Evolutionary conservation across 1,140 invertebrate genomes (phyloP).

Genomic region (Caligus rogercresseyi): DNA sequence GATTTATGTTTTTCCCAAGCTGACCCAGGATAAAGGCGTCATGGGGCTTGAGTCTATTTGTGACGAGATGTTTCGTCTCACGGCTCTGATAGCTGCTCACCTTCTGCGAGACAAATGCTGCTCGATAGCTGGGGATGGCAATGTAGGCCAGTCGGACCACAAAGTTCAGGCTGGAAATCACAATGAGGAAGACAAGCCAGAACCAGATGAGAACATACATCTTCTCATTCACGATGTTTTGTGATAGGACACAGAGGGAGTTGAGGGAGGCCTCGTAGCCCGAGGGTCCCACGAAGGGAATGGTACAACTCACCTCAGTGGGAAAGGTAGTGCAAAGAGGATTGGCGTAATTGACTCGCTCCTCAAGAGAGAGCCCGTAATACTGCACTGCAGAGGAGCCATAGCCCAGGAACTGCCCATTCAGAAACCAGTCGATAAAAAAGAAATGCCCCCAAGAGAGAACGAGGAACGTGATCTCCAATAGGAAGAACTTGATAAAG

Average conservation of each 20-base stretch:
- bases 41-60: neutral
- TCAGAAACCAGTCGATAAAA: neutral
- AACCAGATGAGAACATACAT: neutral
- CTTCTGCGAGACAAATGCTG: neutral
- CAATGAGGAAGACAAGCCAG: neutral
- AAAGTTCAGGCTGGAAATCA: neutral
- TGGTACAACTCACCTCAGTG: neutral
- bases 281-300: neutral
- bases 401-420: neutral
- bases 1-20: neutral
- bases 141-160: neutral
- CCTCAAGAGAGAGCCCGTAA: neutral
- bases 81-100: neutral
- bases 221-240: conserved; percentile 11
- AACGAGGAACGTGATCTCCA: neutral
- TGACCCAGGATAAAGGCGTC: neutral
- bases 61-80: neutral
- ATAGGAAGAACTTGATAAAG: neutral
- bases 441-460: neutral
- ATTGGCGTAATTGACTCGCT: neutral
- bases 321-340: conserved; percentile 1
- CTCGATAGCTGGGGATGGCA: neutral
- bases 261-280: neutral
- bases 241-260: neutral
- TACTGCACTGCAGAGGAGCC: neutral